Evolutionary conservation across 2,113 vertebrate genomes (phyloP), one percentile per base, ranked within the genome.

Genomic region (Apteryx mantelli): DNA sequence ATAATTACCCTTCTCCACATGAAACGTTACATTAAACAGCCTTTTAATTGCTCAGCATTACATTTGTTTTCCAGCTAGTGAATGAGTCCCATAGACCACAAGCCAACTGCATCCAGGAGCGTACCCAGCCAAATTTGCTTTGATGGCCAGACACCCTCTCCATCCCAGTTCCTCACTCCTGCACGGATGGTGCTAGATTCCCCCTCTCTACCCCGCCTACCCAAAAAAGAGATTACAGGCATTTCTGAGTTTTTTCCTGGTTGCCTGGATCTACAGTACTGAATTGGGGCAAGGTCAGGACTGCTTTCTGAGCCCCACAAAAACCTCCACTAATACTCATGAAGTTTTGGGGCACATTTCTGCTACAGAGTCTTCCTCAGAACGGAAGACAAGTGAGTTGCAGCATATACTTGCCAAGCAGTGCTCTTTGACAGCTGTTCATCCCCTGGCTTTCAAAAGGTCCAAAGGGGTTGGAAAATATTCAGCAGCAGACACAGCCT

Each of bases 51-150:
- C 13, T 60, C 22, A 20, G 19, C 30, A 8, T 4, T 50, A 8
- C 2, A 0, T 3, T 1, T 75, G n/a, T 24, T 63, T 91, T 46
- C 6, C 0, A 2, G 2, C 32, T 65, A 34, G 6, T 52, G 46
- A 66, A 65, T 44, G 4, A 40, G 65, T 56, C 46, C 50, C 26
- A 25, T 28, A 69, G 44, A 83, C 85, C 81, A 52, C 53, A 71
- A 83, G 34, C 74, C 38, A 75, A 42, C 36, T 78, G 34, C 46
- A 83, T 10, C 55, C 81, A 55, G 52, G 20, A 63, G 63, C 30
- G 71, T 60, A 92, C 70, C 46, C 7, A 26, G 74, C 50, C 50
- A 70, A 13, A 61, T 46, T 50, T 63, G 9, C 71, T 92, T 81
- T 30, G 56, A 36, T 40, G 46, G 6, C 38, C 46, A 61, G 78